Conservation (phyloP, 2,888 invertebrate species). For the Tetranychus piercei region DNA sequence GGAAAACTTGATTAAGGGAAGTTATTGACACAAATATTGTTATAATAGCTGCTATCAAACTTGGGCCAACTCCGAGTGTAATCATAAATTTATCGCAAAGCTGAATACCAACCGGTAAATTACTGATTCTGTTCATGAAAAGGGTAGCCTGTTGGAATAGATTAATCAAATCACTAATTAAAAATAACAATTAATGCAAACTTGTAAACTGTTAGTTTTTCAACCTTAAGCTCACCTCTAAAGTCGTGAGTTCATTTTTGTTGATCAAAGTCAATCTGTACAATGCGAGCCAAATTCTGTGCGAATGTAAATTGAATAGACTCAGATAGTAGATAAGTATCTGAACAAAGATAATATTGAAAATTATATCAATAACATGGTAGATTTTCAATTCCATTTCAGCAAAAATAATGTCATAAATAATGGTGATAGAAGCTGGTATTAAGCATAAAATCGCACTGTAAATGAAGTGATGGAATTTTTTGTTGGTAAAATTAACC, state of each 20-base stretch:
- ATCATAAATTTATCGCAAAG: not conserved
- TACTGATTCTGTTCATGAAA: not conserved
- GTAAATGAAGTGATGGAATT: too few species aligned
- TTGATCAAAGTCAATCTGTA: not conserved
- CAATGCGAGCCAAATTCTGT: not conserved
- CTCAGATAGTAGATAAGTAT: not conserved
- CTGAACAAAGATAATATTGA: not conserved
- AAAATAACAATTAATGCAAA: too few species aligned
- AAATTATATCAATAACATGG: not conserved
- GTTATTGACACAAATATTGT: not conserved
- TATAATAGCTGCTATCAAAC: not conserved
- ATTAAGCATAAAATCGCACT: not conserved
- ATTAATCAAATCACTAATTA: too few species aligned
- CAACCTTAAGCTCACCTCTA: not conserved
- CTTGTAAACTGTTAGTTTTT: not conserved
- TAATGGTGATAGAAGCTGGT: not conserved
- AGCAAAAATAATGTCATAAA: not conserved
- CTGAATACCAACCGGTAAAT: not conserved
- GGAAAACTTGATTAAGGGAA: not conserved
- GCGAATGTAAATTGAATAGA: not conserved
- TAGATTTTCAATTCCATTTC: not conserved
- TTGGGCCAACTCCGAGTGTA: not conserved
- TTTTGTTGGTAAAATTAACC: not conserved
- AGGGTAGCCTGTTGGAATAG: not conserved
- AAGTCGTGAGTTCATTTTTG: not conserved